Percentiles rank a stretch among this genome's conserved stretches.
phyloP scores from a whole-genome alignment of 2,797 vertebrate genomes.

The Cheirogaleus major region DNA sequence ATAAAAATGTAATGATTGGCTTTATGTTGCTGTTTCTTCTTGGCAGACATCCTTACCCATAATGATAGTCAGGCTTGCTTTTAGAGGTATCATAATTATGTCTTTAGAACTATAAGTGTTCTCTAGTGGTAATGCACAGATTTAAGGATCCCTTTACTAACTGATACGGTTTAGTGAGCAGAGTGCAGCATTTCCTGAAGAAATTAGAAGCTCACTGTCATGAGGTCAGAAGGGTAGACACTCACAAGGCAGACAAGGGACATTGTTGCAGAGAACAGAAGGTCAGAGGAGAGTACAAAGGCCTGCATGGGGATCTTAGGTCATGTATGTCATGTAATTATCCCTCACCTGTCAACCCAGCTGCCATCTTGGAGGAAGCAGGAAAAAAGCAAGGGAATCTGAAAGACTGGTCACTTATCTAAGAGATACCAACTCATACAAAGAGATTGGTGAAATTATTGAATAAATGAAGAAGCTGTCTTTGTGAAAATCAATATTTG shows the following conservation, averaged over 20 bases:
- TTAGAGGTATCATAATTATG: slow-evolving; percentile 55
- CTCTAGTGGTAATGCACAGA: slow-evolving; percentile 20
- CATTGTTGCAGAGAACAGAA: not conserved
- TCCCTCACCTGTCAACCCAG: not conserved
- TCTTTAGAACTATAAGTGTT: slow-evolving; percentile 58
- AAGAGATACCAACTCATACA: not conserved
- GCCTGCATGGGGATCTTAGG: not conserved
- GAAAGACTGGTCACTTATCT: not conserved
- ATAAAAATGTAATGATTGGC: not conserved
- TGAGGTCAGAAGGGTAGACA: not conserved
- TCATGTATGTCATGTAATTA: not conserved
- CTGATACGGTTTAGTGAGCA: not conserved
- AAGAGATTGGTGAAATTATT: not conserved
- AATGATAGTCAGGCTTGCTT: slow-evolving; percentile 37
- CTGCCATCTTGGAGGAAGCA: not conserved
- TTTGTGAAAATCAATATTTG: not conserved
- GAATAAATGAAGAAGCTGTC: not conserved
- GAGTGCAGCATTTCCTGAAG: not conserved
- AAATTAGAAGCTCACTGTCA: not conserved
- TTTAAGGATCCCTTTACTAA: slow-evolving; percentile 49
- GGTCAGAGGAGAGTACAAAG: not conserved
- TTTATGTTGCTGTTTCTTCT: slow-evolving; percentile 43
- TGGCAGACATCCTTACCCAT: slow-evolving; percentile 39
- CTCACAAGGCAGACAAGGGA: not conserved
- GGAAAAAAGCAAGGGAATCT: not conserved